Percentiles rank a stretch among this genome's conserved stretches.
These are phyloP conservation scores for Clamator glandarius DNA, from an alignment of 2,797 vertebrate species.

Conservation along the genomic window DNA sequence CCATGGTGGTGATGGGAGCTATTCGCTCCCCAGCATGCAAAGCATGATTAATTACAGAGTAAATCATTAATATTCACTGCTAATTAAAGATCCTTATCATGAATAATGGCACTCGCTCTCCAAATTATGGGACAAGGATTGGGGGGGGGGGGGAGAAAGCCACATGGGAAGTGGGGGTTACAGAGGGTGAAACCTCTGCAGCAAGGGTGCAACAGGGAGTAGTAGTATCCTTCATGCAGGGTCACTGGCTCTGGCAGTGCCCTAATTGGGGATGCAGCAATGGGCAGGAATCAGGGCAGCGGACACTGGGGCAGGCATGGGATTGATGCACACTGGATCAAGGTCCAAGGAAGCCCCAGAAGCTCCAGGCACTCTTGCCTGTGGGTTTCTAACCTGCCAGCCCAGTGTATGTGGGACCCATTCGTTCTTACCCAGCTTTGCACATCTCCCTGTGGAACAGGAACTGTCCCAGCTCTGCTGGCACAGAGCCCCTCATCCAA, in stretches of 20 bases:
- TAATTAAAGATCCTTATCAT: slow-evolving; percentile 78
- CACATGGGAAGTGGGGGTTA: background rate
- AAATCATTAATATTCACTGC: slow-evolving; percentile 78
- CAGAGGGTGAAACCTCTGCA: background rate
- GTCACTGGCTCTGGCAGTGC: background rate
- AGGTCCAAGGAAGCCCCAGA: background rate
- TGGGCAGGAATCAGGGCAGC: background rate
- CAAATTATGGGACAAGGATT: slow-evolving; percentile 41
- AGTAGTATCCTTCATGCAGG: background rate
- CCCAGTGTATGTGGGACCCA: fast-evolving
- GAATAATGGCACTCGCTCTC: slow-evolving; percentile 60
- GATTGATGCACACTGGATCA: background rate
- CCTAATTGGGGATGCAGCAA: background rate
- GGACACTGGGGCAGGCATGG: background rate
- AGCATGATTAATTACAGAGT: slow-evolving; percentile 73
- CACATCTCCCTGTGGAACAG: background rate
- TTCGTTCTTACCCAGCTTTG: background rate
- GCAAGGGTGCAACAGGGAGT: fast-evolving
- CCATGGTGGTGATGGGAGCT: background rate
- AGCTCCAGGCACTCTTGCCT: background rate
- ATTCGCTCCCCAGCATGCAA: slow-evolving; percentile 17
- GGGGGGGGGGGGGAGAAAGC: background rate
- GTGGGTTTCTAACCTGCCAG: background rate
- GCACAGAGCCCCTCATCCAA: background rate
- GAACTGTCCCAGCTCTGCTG: background rate